These are phyloP conservation scores for Carcharodon carcharias DNA, from an alignment of 2,797 vertebrate species.

Conservation along the genomic window DNA sequence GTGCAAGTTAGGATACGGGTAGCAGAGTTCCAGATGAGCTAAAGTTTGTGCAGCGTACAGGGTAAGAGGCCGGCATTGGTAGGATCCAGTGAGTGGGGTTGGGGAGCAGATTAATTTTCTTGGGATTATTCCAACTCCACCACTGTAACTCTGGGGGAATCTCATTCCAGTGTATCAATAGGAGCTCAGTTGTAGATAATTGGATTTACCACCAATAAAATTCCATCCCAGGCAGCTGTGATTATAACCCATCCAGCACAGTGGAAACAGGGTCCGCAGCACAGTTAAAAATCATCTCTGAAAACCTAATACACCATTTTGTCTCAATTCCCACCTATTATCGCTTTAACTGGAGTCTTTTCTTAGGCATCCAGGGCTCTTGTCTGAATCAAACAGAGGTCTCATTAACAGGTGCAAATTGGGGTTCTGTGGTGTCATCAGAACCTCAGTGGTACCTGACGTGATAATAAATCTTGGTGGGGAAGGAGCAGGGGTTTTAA, in stretches of 20 bases:
- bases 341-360: too few relatives aligned
- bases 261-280: too few relatives aligned
- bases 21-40: neutral
- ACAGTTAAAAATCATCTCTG: too few relatives aligned
- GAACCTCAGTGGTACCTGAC: neutral
- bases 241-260: too few relatives aligned
- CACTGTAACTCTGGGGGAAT: neutral
- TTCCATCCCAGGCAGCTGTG: too few relatives aligned
- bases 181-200: neutral
- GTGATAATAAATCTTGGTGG: neutral
- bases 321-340: too few relatives aligned
- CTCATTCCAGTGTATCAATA: neutral
- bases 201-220: neutral
- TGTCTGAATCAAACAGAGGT: too few relatives aligned
- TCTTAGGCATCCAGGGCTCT: too few relatives aligned
- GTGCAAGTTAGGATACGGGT: neutral
- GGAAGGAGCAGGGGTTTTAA: neutral
- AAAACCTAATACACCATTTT: too few relatives aligned
- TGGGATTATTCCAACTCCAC: neutral
- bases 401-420: too few relatives aligned
- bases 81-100: too few relatives aligned
- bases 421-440: too few relatives aligned
- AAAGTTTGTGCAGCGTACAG: neutral
- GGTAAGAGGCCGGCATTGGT: neutral
- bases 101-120: neutral